phyloP scores from a whole-genome alignment of 2,797 vertebrate species.

The Pangasius larnaudii region DNA sequence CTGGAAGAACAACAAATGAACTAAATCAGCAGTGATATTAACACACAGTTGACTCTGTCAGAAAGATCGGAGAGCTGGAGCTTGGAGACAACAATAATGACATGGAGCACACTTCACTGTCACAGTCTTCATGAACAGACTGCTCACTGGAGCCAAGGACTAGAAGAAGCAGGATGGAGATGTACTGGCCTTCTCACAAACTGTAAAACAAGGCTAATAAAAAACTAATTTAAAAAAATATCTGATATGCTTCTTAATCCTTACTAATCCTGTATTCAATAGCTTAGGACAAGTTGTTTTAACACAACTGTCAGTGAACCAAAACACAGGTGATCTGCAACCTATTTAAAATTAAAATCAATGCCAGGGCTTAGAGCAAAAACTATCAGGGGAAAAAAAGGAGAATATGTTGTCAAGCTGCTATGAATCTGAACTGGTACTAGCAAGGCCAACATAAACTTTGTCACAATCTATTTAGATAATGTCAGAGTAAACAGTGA shows the following conservation, averaged over 20 bases:
- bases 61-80: conserved; percentile 29
- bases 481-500: neutral
- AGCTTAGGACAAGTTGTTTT: neutral
- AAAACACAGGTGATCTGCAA: neutral
- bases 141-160: conserved; percentile 31
- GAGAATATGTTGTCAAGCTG: neutral
- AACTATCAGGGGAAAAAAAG: neutral
- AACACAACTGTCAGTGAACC: neutral
- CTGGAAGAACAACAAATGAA: conserved; percentile 63
- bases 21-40: conserved; percentile 27
- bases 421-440: neutral
- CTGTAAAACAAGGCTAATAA: neutral
- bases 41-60: conserved; percentile 11
- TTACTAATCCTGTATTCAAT: conserved; percentile 5
- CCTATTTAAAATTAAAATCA: conserved; percentile 2
- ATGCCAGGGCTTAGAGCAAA: neutral
- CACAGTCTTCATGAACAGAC: conserved; percentile 35
- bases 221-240: neutral
- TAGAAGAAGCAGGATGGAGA: conserved; percentile 21
- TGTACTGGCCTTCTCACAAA: neutral
- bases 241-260: conserved; percentile 8
- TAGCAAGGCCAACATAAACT: neutral
- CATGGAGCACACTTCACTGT: conserved; percentile 43
- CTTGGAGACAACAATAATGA: conserved; percentile 44
- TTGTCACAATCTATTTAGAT: neutral